Conservation (phyloP, 23 tunicate genomes). For the Ciona savignyi region DNA sequence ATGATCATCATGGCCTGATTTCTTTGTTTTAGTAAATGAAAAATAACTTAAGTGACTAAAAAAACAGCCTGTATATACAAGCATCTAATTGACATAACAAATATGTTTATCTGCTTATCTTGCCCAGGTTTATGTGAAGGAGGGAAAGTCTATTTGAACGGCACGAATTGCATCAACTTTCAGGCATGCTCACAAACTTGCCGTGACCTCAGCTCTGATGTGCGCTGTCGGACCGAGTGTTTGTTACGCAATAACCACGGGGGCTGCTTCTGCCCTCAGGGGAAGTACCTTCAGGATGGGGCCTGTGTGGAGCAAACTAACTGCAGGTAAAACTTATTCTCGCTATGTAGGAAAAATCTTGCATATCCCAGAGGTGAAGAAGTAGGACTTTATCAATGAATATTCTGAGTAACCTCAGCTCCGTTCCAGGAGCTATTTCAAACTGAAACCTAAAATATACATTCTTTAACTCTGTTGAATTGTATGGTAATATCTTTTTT, state of each 20-base stretch:
- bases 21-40: too few species aligned
- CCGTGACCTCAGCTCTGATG: constrained; percentile 30
- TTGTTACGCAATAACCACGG: constrained; percentile 4
- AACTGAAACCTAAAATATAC: too few species aligned
- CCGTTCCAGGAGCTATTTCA: too few species aligned
- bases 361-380: too few species aligned
- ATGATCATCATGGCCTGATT: too few species aligned
- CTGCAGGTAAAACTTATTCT: too few species aligned
- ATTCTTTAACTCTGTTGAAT: too few species aligned
- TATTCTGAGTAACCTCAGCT: too few species aligned
- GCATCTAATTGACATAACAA: neutral
- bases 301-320: constrained; percentile 27
- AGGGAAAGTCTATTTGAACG: constrained; percentile 19
- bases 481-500: too few species aligned
- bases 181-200: constrained; percentile 61
- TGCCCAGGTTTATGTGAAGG: constrained; percentile 34
- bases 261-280: constrained; percentile 64
- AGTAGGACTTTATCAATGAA: too few species aligned
- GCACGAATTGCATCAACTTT: constrained; percentile 10
- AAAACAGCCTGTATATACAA: neutral
- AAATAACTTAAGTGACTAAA: too few species aligned
- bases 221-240: constrained; percentile 37
- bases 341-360: too few species aligned
- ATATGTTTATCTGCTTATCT: neutral
- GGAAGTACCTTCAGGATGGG: constrained; percentile 55